Evolutionary conservation across 2,888 invertebrate species (phyloP).

Genomic region (Lepidocyrtoides sp.): DNA sequence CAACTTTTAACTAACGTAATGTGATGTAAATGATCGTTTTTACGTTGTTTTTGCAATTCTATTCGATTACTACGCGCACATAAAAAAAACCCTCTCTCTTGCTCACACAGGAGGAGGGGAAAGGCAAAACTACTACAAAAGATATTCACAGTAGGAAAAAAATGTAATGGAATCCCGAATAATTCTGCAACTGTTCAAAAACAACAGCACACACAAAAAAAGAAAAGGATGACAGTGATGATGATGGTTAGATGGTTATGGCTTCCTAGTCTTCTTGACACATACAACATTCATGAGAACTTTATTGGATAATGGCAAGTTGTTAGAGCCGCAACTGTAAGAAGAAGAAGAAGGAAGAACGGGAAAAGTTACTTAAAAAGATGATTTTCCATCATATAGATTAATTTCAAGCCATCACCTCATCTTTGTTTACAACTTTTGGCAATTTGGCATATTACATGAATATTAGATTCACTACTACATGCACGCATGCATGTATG

Average conservation of each 20-base stretch:
- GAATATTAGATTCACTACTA: slow-evolving; percentile 1
- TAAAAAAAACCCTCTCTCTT: neutral
- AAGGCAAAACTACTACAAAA: neutral
- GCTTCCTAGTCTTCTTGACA: neutral
- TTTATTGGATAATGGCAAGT: neutral
- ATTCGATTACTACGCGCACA: neutral
- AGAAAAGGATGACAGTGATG: neutral
- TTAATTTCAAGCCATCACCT: slow-evolving; percentile 5
- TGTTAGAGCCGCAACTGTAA: neutral
- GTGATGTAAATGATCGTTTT: slow-evolving; percentile 9
- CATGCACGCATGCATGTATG: too few species aligned
- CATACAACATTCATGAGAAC: neutral
- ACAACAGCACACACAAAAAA: neutral
- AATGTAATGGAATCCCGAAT: slow-evolving; percentile 18
- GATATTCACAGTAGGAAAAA: neutral
- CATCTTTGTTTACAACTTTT: slow-evolving; percentile 16
- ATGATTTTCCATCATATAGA: neutral
- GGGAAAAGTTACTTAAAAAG: slow-evolving; percentile 10
- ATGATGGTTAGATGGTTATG: too few species aligned
- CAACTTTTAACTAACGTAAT: slow-evolving; percentile 6
- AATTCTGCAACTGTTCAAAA: slow-evolving; percentile 10
- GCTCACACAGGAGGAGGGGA: neutral
- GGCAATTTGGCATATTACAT: slow-evolving; percentile 34
- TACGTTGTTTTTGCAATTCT: neutral
- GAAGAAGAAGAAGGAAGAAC: neutral